Conservation (phyloP, 2,113 vertebrate species). For the Narcine bancroftii region DNA sequence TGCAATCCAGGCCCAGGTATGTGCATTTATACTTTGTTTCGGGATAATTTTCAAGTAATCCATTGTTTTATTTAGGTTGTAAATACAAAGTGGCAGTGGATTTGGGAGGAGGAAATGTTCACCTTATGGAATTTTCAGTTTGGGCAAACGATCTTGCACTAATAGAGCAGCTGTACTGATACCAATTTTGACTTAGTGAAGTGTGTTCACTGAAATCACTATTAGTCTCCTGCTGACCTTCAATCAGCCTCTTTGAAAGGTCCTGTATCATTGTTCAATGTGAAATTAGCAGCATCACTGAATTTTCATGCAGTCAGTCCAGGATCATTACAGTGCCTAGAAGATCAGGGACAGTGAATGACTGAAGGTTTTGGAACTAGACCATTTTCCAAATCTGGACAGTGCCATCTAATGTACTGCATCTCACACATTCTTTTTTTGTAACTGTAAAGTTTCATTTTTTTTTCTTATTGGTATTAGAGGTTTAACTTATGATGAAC, state of each 20-base stretch:
- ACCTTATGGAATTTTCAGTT: neutral
- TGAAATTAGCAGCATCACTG: neutral
- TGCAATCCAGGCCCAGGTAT: neutral
- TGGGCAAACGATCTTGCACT: neutral
- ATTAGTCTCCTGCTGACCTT: slow-evolving; percentile 13
- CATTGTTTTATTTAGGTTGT: neutral
- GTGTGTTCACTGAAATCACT: neutral
- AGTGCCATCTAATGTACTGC: neutral
- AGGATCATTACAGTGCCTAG: neutral
- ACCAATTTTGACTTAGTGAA: neutral
- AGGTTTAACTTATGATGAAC: neutral
- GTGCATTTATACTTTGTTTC: neutral
- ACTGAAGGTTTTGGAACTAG: neutral
- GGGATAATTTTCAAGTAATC: neutral
- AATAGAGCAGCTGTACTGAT: neutral
- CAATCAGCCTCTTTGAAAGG: slow-evolving; percentile 19
- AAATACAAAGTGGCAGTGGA: neutral
- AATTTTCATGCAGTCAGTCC: neutral
- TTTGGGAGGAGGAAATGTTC: neutral
- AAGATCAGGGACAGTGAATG: neutral
- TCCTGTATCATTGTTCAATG: neutral
- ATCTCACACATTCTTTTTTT: neutral
- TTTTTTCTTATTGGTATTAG: neutral
- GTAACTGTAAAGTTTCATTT: neutral
- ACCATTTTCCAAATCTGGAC: neutral